A percentile compares a stretch with the other conserved stretches of the same genome.
phyloP scores from a whole-genome alignment of 2,888 invertebrate genomes.

The Nudaria mundana region DNA sequence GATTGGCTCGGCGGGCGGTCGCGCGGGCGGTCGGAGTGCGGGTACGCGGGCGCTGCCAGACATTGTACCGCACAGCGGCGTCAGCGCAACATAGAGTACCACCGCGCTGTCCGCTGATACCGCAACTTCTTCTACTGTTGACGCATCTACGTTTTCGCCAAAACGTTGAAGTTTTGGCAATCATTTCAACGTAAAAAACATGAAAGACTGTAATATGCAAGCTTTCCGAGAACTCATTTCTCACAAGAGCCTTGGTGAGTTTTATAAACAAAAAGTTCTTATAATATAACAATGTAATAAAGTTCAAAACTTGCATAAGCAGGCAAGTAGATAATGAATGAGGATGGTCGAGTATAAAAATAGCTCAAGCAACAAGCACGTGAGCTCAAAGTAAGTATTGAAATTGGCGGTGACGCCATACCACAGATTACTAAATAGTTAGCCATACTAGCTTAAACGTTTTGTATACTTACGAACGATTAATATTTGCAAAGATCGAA shows the following conservation, averaged over 20 bases:
- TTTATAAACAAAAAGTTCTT: background rate
- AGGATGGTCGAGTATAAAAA: constrained; percentile 11
- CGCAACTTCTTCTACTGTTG: constrained; percentile 22
- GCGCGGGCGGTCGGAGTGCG: constrained; percentile 19
- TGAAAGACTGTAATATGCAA: constrained; percentile 38
- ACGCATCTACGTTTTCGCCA: constrained; percentile 40
- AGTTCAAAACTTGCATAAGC: constrained; percentile 4
- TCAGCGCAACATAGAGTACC: constrained; percentile 20
- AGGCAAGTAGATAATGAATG: constrained; percentile 6
- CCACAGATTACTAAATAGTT: no score
- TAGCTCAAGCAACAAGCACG: constrained; percentile 5
- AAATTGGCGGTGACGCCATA: constrained; percentile 24
- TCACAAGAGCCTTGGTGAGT: constrained; percentile 24
- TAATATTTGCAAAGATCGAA: constrained; percentile 11
- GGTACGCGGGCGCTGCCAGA: constrained; percentile 6
- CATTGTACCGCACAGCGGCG: constrained; percentile 17
- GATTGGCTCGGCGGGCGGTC: constrained; percentile 27
- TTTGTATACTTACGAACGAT: no score
- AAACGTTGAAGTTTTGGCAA: constrained; percentile 56
- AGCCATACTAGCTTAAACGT: no score
- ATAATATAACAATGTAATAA: no score
- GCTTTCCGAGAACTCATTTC: constrained; percentile 41
- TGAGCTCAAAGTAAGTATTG: constrained; percentile 13
- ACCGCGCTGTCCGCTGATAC: constrained; percentile 32
- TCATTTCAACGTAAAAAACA: constrained; percentile 39